Evolutionary conservation across 92 coral and sea anemone genomes (phyloP), one percentile per base, ranked within the genome.

Genomic region (Metridium senile): DNA sequence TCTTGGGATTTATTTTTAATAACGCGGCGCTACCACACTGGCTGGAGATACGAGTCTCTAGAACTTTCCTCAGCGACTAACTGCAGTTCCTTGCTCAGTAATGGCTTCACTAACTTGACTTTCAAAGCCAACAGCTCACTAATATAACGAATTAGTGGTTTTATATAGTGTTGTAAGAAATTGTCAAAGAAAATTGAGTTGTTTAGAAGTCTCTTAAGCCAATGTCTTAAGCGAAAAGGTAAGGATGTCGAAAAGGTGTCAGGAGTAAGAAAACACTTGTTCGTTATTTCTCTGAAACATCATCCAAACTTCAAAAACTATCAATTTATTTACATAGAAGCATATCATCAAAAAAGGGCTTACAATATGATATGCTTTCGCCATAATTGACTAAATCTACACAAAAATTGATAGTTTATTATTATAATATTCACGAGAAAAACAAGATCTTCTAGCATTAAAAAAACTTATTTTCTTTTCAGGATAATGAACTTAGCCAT

Each of bases 1-100:
- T 54, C 3, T 54, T 54, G 61, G 61, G 66, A 61, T 61, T 61
- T 26, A 61, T 61, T 61, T 61, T 61, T 61, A 61, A 61, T 61
- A 23, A 61, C 18, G 4, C 61, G n/a, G 23, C 13, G 9, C 8
- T 27, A 61, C 66, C 66, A 61, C 66, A 61, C 1, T 10, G 33
- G 66, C 66, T 54, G 66, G 32, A 23, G 4, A 10, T 11, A 3
- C 61, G 61, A 54, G 61, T 9, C 11, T n/a, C 66, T 61, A 26
- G 66, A 61, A 61, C 28, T 22, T 27, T 61, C 66, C 19, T 61
- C 33, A 8, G 1, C 32, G 61, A 54, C 61, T 39, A 6, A 39
- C 49, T 39, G 49, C 13, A 39, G 49, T 21, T 54, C 59, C 59
- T 3, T 54, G 59, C 59, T 13, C 13, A 39, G 59, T 20, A 54